Base-by-base conservation (phyloP, 2,888 invertebrate species). In the Andrena praecox region DNA sequence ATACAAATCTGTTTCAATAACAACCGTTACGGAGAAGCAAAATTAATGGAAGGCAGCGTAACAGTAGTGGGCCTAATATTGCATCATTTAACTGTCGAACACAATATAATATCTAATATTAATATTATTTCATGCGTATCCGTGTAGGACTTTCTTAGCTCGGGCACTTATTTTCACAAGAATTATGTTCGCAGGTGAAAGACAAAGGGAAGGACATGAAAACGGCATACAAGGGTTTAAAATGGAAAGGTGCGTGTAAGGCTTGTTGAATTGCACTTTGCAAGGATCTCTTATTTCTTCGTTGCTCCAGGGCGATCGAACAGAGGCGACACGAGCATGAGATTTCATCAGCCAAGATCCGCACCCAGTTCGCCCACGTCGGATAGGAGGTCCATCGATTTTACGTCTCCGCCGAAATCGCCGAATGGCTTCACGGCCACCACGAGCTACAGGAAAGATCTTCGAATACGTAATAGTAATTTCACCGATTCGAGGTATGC, bases 201-300 rank as follows among this genome's bases (percentile, higher is more conserved):
- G 97, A 96, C 91, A 95, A 96, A 80, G 96, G 97, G 4, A 96
- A 96, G 91, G 96, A 97, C 91, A 96, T 97, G 89, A 97, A 96
- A 92, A 96, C 96, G 75, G 97, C 96, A 2, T 97, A 97, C 91
- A 97, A 97, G 93, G 97, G 96, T 77, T 94, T 97, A 35, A 95
- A 96, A 89, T 96, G 96, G 66, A 97, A 96, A 94, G 93, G 94
- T 93, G 82, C 73, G 20, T 59, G 7, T 54, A 35, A 1, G n/a
- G 8, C 7, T 16, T 31, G 54, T 54, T n/a, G 54, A 54, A 54
- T 7, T n/a, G 2, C n/a, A 54, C n/a, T 54, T 54, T 54, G 20
- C 24, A 20, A n/a, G 54, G 20, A 24, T 54, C 54, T 20, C 20
- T 54, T 54, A 54, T 54, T 54, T 33, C 27, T 24, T 8, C 12